Evolutionary conservation across 2,888 invertebrate species (phyloP).

Genomic region (Aphodius granarius): DNA sequence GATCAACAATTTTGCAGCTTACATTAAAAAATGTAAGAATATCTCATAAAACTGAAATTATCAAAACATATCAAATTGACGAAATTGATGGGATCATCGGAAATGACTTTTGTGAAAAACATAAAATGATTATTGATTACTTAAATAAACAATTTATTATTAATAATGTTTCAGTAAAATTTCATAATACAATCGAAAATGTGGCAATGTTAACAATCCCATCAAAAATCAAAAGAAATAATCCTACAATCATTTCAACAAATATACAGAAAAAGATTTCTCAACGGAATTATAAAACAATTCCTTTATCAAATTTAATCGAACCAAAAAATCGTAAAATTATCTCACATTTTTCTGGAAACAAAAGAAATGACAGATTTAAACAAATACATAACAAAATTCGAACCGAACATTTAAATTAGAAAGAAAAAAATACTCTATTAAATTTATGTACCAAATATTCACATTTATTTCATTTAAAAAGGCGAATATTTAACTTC

Average conservation of each 20-base stretch:
- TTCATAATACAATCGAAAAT: not conserved
- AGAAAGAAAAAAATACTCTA: not conserved
- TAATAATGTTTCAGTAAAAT: not conserved
- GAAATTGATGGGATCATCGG: constrained; percentile 3
- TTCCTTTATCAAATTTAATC: not conserved
- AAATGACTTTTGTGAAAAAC: constrained; percentile 3
- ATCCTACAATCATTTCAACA: not conserved
- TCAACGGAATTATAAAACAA: not conserved
- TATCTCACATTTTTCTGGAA: not conserved
- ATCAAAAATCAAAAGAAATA: not conserved
- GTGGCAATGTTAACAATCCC: not conserved
- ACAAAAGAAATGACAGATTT: not conserved
- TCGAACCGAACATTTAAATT: constrained; percentile 4
- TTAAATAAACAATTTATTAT: not conserved
- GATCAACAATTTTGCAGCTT: not conserved
- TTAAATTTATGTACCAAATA: not conserved
- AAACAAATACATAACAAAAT: not conserved
- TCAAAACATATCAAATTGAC: not conserved
- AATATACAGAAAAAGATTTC: not conserved
- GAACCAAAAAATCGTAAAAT: not conserved
- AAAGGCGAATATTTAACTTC: no score
- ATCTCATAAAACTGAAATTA: constrained; percentile 2
- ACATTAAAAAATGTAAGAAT: not conserved
- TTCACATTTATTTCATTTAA: no score
- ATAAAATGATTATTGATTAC: constrained; percentile 3